Conservation (phyloP, 2,888 invertebrate genomes). For the Ormyrus rosae region DNA sequence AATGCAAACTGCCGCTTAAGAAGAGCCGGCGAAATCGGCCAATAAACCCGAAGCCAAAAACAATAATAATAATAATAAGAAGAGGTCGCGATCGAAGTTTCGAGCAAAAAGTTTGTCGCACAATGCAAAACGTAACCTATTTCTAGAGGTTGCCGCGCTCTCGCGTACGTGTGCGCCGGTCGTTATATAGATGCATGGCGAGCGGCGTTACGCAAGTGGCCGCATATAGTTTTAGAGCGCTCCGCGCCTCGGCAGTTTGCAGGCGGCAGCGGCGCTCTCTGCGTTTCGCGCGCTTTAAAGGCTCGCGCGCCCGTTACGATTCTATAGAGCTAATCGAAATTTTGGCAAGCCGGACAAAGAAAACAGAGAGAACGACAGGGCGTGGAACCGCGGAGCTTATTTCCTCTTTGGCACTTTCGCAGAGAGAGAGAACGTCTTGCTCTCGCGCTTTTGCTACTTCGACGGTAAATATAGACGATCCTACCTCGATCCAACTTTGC, state of each 20-base stretch:
- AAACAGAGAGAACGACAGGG: conserved; percentile 6
- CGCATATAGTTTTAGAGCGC: conserved; percentile 27
- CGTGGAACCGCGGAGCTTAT: neutral
- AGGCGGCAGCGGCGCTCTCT: neutral
- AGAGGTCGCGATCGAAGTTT: too few species aligned
- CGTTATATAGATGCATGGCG: neutral
- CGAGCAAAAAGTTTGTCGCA: neutral
- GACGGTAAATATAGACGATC: conserved; percentile 10
- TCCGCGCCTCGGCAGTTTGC: conserved; percentile 3
- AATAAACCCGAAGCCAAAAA: too few species aligned
- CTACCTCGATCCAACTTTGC: neutral
- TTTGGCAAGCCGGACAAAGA: conserved; percentile 44
- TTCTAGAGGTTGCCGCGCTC: conserved; percentile 5
- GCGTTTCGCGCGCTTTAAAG: neutral
- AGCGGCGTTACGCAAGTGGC: conserved; percentile 16
- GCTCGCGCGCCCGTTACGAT: conserved; percentile 1
- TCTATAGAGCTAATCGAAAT: conserved; percentile 55
- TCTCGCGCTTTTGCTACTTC: neutral
- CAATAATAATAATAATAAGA: too few species aligned
- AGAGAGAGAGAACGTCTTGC: neutral
- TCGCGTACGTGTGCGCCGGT: conserved; percentile 16
- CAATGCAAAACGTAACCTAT: conserved; percentile 6
- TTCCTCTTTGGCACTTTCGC: conserved; percentile 11
- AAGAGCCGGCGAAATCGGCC: too few species aligned
- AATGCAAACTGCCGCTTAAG: too few species aligned